These are phyloP conservation scores for Cardiocondyla obscurior DNA, from an alignment of 1,140 invertebrate species.

Conservation along the genomic window DNA sequence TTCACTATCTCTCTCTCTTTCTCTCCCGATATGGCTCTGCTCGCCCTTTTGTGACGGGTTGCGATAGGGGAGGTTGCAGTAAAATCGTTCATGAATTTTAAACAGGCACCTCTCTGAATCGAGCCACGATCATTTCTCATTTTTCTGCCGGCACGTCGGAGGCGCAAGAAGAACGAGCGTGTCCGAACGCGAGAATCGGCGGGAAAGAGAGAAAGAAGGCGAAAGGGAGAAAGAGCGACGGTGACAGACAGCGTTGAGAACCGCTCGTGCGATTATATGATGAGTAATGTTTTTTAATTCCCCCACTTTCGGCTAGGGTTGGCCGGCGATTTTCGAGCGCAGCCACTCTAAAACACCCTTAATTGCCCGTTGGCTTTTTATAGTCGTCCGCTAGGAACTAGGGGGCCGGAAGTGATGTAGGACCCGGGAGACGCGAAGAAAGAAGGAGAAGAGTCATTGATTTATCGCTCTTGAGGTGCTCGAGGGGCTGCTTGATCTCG, in stretches of 20 bases:
- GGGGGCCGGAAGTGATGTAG: conserved; percentile 52
- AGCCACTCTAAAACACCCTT: conserved; percentile 84
- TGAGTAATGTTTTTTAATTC: conserved; percentile 85
- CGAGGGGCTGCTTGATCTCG: conserved; percentile 63
- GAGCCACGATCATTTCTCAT: conserved; percentile 83
- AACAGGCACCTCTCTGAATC: conserved; percentile 80
- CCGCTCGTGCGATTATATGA: conserved; percentile 81
- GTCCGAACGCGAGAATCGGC: conserved; percentile 63
- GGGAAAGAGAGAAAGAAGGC: neutral
- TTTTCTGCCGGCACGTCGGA: conserved; percentile 75
- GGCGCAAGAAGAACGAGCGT: conserved; percentile 60
- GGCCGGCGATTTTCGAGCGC: conserved; percentile 77
- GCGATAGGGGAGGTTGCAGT: conserved; percentile 67
- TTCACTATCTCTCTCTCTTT: conserved; percentile 36
- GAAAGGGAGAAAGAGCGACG: conserved; percentile 29
- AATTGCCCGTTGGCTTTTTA: conserved; percentile 81
- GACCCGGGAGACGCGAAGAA: neutral
- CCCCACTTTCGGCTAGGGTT: conserved; percentile 68
- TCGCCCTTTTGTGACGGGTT: conserved; percentile 73
- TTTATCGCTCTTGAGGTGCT: conserved; percentile 74
- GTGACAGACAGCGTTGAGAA: conserved; percentile 64
- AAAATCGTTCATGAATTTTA: conserved; percentile 85
- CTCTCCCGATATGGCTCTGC: conserved; percentile 71
- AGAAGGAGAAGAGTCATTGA: conserved; percentile 73
- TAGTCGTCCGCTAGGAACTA: conserved; percentile 52